Evolutionary conservation across 1,140 invertebrate genomes (phyloP), one percentile per base, ranked within the genome.

Genomic region (Argopecten irradians): DNA sequence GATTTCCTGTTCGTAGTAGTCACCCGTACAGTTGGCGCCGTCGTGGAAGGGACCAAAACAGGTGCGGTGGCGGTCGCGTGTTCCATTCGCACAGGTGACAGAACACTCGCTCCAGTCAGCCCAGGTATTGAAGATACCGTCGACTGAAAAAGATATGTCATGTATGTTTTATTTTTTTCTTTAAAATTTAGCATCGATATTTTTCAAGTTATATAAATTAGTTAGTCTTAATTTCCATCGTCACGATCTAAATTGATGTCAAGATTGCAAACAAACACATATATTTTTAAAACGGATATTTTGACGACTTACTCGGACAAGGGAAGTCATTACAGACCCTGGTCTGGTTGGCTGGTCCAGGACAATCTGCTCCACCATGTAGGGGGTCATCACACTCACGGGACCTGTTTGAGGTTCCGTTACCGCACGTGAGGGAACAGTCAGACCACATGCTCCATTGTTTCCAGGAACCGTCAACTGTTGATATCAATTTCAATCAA

Each of bases 381-480:
- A 88, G 36, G 0, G 91, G 89, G 32, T 55, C 22, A 36, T 91
- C 90, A 88, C 94, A 94, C 22, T 90, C 85, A 28, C 93, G 89
- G 13, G 85, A 96, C 16, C 98, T 96, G 84, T 97, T 97, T 19
- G 97, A 96, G 82, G 97, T 96, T 0, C 98, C 98, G 94, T 98
- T 97, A 0, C 98, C 98, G 94, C 98, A 99, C 0, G 97, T 97
- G 0, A 97, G 97, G 91, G 97, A 98, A 95, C 98, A 99, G 9
- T 97, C 96, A 8, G 97, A 97, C 98, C 98, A 99, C 97, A 32
- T 97, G 97, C 11, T 96, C 96, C 86, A 97, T 13, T 91, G 83
- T 39, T 86, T 85, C 91, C 92, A 94, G n/a, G 87, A 86, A 34
- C 94, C 94, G 88, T 92, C 91, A 36, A 92, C 93, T 93, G 85